phyloP scores from a whole-genome alignment of 2,797 vertebrate species.

The Morelia viridis region DNA sequence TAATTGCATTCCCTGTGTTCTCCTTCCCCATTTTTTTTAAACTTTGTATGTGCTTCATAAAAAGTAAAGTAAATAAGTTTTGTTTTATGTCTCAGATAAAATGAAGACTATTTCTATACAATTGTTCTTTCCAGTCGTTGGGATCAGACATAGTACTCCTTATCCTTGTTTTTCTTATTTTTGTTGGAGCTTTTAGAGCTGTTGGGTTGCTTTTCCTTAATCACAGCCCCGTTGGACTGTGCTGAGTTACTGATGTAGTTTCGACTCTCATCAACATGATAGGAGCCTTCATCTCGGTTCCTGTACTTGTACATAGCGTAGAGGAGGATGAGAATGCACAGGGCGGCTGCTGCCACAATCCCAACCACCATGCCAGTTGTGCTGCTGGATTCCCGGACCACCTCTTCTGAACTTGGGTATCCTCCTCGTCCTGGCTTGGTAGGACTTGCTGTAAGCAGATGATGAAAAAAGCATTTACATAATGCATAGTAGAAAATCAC shows the following conservation, averaged over 20 bases:
- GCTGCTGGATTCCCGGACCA: conserved; percentile 94
- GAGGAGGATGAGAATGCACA: conserved; percentile 98
- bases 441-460: conserved; percentile 85
- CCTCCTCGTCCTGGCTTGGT: conserved; percentile 85
- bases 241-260: conserved; percentile 99
- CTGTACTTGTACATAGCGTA: conserved; percentile 99
- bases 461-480: conserved; percentile 52
- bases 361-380: conserved; percentile 98
- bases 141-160: conserved; percentile 99
- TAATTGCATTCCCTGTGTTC: conserved; percentile 82
- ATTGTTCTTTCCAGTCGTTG: conserved; percentile 78
- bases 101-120: conserved; percentile 96
- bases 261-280: conserved; percentile 97
- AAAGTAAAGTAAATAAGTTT: conserved; percentile 88
- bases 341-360: conserved; percentile 92
- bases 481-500: neutral
- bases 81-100: conserved; percentile 88
- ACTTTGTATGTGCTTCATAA: conserved; percentile 81
- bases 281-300: conserved; percentile 96
- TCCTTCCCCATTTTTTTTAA: conserved; percentile 67
- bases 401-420: conserved; percentile 86
- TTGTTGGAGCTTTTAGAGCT: conserved; percentile 90
- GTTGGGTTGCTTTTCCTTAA: conserved; percentile 94
- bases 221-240: conserved; percentile 94
- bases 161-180: conserved; percentile 99